Percentiles rank a stretch among this genome's conserved stretches.
Conservation (phyloP, 2,797 vertebrate genomes). For the Xiphophorus birchmanni region DNA sequence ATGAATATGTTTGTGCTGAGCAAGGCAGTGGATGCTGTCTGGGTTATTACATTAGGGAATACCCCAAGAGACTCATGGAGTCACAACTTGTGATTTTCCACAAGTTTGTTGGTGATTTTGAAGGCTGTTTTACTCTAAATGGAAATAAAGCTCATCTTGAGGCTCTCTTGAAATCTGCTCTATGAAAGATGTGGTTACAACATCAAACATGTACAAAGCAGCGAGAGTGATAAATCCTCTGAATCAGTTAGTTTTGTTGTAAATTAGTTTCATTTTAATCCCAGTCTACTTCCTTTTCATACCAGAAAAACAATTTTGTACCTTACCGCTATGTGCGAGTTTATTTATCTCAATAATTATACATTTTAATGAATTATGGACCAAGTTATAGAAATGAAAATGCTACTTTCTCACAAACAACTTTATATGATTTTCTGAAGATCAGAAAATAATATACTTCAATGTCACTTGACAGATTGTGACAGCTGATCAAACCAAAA, state of each 20-base stretch:
- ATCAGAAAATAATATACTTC: neutral
- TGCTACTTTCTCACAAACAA: neutral
- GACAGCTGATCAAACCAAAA: neutral
- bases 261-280: neutral
- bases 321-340: neutral
- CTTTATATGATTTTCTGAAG: neutral
- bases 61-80: conserved; percentile 6
- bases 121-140: conserved; percentile 19
- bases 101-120: conserved; percentile 17
- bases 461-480: neutral
- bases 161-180: neutral
- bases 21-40: conserved; percentile 35
- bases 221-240: neutral
- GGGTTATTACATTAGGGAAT: conserved; percentile 39
- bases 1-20: conserved; percentile 56
- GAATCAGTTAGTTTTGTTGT: neutral
- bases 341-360: neutral
- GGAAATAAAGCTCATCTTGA: conserved; percentile 5
- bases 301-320: neutral
- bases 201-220: neutral
- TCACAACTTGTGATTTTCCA: conserved; percentile 16
- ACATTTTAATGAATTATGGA: neutral
- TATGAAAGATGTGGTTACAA: neutral
- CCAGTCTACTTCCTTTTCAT: neutral
- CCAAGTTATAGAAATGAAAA: neutral